Evolutionary conservation across 2,888 invertebrate genomes (phyloP).

Genomic region (Sesia bembeciformis): DNA sequence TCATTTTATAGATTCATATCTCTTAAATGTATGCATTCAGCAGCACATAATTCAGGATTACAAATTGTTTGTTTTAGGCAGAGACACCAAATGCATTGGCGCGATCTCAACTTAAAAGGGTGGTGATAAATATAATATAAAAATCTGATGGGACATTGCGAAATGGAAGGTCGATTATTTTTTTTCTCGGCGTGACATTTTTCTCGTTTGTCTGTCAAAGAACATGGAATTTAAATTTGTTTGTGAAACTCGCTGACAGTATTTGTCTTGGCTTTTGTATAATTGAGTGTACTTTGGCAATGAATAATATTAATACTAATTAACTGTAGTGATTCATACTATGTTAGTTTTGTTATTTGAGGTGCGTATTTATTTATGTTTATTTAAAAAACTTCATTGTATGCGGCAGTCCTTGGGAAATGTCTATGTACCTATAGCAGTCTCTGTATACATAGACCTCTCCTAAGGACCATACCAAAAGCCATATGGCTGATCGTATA

Average conservation of each 20-base stretch:
- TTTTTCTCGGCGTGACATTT: conserved; percentile 30
- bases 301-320: conserved; percentile 54
- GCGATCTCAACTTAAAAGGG: conserved; percentile 69
- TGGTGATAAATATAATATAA: conserved; percentile 58
- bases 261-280: conserved; percentile 43
- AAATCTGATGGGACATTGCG: conserved; percentile 54
- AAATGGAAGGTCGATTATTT: conserved; percentile 41
- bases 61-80: conserved; percentile 73
- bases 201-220: conserved; percentile 55
- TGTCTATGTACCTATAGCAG: too few relatives aligned
- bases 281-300: conserved; percentile 39
- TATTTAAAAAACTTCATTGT: too few relatives aligned
- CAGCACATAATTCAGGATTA: conserved; percentile 72
- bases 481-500: too few relatives aligned
- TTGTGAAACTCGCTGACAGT: conserved; percentile 34
- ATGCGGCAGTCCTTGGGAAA: too few relatives aligned
- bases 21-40: conserved; percentile 73
- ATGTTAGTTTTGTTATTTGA: too few relatives aligned
- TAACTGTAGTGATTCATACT: conserved; percentile 15
- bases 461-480: too few relatives aligned
- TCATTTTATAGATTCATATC: conserved; percentile 67
- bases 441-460: too few relatives aligned
- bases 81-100: conserved; percentile 68
- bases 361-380: too few relatives aligned
- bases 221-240: conserved; percentile 44